A percentile compares a stretch with the other conserved stretches of the same genome.
phyloP scores from a whole-genome alignment of 2,113 vertebrate species.

The Stegastes partitus region DNA sequence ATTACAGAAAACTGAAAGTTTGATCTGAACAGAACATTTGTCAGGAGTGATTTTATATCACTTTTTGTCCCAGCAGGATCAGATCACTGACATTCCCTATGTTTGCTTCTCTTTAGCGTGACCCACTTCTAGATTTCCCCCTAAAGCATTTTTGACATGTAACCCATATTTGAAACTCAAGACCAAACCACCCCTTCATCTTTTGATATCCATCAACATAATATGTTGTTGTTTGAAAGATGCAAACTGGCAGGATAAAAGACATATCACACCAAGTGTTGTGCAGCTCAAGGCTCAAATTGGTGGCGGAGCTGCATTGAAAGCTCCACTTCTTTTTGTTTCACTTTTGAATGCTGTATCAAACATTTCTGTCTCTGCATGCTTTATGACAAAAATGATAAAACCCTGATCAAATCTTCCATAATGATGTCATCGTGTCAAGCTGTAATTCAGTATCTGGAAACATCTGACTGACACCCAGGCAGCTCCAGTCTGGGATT shows the following conservation, averaged over 20 bases:
- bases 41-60: no score
- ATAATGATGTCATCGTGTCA: no score
- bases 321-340: background rate
- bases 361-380: background rate
- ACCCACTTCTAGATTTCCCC: constrained; percentile 23
- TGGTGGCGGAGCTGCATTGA: background rate
- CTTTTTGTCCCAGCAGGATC: no score
- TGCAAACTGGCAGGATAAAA: constrained; percentile 33
- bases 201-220: background rate
- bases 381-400: no score
- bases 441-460: no score
- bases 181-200: background rate
- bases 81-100: no score
- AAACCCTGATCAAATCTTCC: no score
- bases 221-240: constrained; percentile 13
- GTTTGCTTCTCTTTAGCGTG: background rate
- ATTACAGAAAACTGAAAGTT: no score
- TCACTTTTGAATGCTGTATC: background rate
- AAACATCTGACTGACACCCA: background rate
- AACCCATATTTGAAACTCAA: constrained; percentile 4
- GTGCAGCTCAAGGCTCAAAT: background rate
- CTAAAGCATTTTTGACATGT: constrained; percentile 21
- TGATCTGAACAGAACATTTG: no score
- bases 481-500: no score
- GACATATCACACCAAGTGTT: background rate